Base-by-base conservation (phyloP, 2,797 vertebrate genomes). In the Hyperoplus lanceolatus region DNA sequence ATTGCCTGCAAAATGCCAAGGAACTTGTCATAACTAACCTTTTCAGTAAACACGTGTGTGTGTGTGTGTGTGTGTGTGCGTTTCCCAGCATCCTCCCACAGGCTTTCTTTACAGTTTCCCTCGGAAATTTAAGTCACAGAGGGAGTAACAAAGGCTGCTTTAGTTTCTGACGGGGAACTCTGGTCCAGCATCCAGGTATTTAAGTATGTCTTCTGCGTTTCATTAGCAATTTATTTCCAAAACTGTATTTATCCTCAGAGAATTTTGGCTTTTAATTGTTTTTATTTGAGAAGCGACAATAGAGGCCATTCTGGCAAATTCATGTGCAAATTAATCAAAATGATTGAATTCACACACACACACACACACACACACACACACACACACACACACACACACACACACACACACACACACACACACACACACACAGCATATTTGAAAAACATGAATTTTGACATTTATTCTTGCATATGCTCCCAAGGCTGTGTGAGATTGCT, bases 1-100 rank as follows among this genome's bases (percentile, higher is more conserved):
- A 79, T 73, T 66, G 74, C 82, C 54, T 79, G 4, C 21, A 78
- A 87, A 89, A 88, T 88, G 82, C 73, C 90, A 81, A 54, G 61
- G 65, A 63, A 72, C 18, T 38, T 89, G 84, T 87, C 77, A 77
- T 45, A 54, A 53, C 76, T 87, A 88, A 87, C 79, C 85, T 86
- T 90, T 89, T 80, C 56, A 0, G 38, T 66, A 73, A 73, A 78
- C 70, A 70, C 3, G 8, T 55, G 56, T 54, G 42, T 70, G 39
- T 64, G 38, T 46, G 67, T 55, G 46, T 67, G 66, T 59, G 54
- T 63, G 58, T 58, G 29, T 67, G 48, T 51, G 72, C 5, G 2
- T 57, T 63, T 63, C 72, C 39, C 16, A 21, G 53, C 48, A 74
- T 55, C 53, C 38, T 51, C n/a, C 69, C 4, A 79, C 64, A 79